phyloP scores from a whole-genome alignment of 35 echinoderm and acorn worm species.

The Heliocidaris tuberculata region DNA sequence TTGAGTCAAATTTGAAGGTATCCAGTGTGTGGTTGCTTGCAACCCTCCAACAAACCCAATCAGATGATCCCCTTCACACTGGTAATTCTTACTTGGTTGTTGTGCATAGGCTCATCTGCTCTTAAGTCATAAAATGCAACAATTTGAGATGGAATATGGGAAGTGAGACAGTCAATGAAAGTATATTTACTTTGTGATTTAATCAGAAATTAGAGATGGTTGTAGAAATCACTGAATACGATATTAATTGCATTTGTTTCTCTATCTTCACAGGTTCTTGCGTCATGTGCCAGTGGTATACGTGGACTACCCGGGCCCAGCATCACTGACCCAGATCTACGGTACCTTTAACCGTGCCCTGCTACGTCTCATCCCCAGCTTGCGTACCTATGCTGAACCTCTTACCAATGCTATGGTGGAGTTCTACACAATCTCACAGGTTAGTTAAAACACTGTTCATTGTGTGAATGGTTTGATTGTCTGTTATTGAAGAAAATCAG shows the following conservation, averaged over 20 bases:
- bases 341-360: slow-evolving; percentile 89
- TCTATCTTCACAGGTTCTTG: slow-evolving; percentile 60
- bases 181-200: neutral
- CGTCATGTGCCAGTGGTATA: slow-evolving; percentile 97
- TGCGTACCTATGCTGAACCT: slow-evolving; percentile 86
- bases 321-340: slow-evolving; percentile 94
- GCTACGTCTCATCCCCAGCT: slow-evolving; percentile 82
- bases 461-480: neutral
- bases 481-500: neutral
- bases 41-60: neutral
- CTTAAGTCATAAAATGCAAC: too few species aligned
- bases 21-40: too few species aligned
- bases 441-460: slow-evolving; percentile 34
- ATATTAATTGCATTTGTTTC: too few species aligned
- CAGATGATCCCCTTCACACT: too few species aligned
- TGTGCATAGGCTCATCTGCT: too few species aligned
- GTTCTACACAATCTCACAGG: slow-evolving; percentile 87
- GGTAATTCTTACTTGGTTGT: too few species aligned
- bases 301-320: slow-evolving; percentile 90
- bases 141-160: too few species aligned
- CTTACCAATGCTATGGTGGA: slow-evolving; percentile 96
- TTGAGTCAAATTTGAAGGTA: neutral
- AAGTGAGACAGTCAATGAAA: neutral
- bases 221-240: too few species aligned
- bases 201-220: neutral